phyloP scores from a whole-genome alignment of 2,113 vertebrate species.

The Notarius quadriscutis region DNA sequence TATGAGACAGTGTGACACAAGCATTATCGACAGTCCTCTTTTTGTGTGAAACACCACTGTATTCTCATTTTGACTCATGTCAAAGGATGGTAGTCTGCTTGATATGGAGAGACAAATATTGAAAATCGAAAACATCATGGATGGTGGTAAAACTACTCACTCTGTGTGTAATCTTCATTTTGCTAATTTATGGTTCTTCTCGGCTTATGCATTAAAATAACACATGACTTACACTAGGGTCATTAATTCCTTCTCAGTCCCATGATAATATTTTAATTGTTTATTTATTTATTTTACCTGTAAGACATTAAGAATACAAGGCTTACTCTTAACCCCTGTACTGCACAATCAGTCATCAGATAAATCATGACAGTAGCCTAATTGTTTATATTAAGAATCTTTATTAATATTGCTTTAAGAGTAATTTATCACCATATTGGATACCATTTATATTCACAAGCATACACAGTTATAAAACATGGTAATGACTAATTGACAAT shows the following conservation, averaged over 20 bases:
- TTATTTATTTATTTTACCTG: background rate
- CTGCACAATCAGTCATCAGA: background rate
- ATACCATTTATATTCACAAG: conserved; percentile 8
- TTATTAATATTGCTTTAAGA: background rate
- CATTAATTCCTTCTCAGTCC: background rate
- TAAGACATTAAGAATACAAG: background rate
- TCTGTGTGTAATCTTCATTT: background rate
- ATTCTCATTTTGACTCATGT: background rate
- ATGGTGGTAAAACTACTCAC: background rate
- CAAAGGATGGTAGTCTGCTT: background rate
- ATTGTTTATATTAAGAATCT: background rate
- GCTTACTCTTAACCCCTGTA: background rate
- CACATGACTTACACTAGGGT: background rate
- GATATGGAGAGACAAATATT: background rate
- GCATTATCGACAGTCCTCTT: background rate
- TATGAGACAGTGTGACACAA: no score
- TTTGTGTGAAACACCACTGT: background rate
- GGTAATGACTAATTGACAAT: background rate
- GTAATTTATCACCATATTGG: background rate
- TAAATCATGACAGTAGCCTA: background rate
- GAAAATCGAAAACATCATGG: background rate
- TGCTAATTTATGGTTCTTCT: background rate
- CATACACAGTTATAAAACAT: conserved; percentile 3
- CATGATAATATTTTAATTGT: background rate
- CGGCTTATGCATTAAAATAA: background rate